Percentiles rank a stretch among this genome's conserved stretches.
Evolutionary conservation across 1,140 invertebrate species (phyloP).

Genomic region (Spodoptera litura): DNA sequence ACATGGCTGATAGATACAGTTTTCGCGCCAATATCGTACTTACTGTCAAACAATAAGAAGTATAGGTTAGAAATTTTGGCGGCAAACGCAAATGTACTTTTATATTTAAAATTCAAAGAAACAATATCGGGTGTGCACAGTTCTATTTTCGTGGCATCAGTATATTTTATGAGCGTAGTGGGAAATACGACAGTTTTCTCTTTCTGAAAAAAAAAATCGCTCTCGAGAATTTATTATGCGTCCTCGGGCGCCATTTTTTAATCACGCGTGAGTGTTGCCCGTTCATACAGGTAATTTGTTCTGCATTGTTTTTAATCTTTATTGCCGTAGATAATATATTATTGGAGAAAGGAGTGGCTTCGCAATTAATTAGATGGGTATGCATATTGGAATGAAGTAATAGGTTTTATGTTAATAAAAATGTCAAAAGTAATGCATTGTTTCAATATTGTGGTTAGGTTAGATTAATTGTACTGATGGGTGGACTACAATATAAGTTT

Average conservation of each 20-base stretch:
- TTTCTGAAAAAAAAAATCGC: conserved; percentile 65
- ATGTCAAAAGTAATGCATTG: neutral
- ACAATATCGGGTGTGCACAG: conserved; percentile 80
- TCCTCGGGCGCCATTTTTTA: conserved; percentile 63
- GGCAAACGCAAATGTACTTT: conserved; percentile 49
- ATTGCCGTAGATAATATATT: conserved; percentile 32
- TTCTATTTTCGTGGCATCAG: conserved; percentile 63
- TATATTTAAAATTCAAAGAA: conserved; percentile 81
- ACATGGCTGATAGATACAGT: conserved; percentile 33
- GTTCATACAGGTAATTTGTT: conserved; percentile 59
- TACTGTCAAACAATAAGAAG: conserved; percentile 52
- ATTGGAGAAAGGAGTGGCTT: conserved; percentile 30
- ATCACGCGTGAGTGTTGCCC: conserved; percentile 61
- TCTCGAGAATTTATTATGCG: conserved; percentile 65
- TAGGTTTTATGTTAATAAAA: neutral
- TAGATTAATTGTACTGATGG: too few relatives aligned
- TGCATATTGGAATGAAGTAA: neutral
- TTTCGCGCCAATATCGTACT: conserved; percentile 52
- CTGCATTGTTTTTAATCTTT: conserved; percentile 50
- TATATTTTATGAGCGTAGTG: conserved; percentile 77
- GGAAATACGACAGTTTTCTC: conserved; percentile 73
- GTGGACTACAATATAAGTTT: too few relatives aligned
- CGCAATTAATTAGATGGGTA: conserved; percentile 11
- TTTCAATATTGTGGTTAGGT: too few relatives aligned
- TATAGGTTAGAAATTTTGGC: conserved; percentile 52